Base-by-base conservation (phyloP, 2,888 invertebrate genomes). In the Dioctria rufipes region DNA sequence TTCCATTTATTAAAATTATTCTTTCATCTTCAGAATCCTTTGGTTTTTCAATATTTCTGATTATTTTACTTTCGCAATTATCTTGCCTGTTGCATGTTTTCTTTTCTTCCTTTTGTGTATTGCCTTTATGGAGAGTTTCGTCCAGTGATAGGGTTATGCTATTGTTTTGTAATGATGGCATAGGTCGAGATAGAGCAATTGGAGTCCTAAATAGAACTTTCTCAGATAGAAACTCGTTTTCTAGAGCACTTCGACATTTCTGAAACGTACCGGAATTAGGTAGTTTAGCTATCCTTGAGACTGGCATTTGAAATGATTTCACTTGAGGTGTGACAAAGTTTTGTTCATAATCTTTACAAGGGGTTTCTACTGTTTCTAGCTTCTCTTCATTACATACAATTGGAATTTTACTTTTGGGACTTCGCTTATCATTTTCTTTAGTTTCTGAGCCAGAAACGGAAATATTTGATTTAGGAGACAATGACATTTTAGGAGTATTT, bases 1-100 rank as follows among this genome's bases (percentile, higher is more conserved):
- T 92, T 40, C 92, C 91, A 83, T 96, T 96, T 2, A 98, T 94
- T 54, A 85, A 88, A 11, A 93, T 90, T 13, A 11, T 11, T 25
- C 13, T 43, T 42, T n/a, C n/a, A 11, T 51, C 4, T n/a, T 13
- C 11, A 25, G 3, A n/a, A 78, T 65, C 49, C 6, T 49, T 49
- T 9, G 11, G 13, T 43, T 40, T 43, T 25, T 2, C 8, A 67
- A 6, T 5, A 43, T 13, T 13, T 67, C 43, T 46, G 40, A 42
- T 13, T 13, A 25, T 3, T 46, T 77, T 79, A 8, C 13, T 54
- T 25, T 25, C 25, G 25, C 25, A 25, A 25, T 25, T 25, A 25
- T 25, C 25, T 25, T 25, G 25, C 25, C 25, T n/a, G 4, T 43
- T 60, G 58, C 60, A 9, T 60, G 25, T 42, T 9, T 8, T n/a